These are phyloP conservation scores for Epirrhoe tristata DNA, from an alignment of 2,888 invertebrate genomes.

Conservation along the genomic window DNA sequence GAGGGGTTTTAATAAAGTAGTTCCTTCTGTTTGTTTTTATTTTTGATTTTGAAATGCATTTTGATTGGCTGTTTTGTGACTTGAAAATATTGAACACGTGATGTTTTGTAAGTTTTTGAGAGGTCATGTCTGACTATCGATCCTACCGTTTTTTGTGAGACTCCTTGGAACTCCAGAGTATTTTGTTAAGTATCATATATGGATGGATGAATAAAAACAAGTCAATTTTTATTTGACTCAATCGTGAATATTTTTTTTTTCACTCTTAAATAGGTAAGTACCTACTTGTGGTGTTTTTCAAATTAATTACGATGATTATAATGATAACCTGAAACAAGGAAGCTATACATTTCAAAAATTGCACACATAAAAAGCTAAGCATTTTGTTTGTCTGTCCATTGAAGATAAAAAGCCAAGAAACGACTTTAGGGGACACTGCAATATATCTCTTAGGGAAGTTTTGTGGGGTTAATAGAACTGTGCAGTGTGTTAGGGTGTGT, in stretches of 20 bases:
- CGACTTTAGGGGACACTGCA: conserved; percentile 10
- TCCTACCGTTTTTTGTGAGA: no score
- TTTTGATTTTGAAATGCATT: conserved; percentile 31
- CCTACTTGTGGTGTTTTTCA: no score
- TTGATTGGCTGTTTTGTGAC: conserved; percentile 25
- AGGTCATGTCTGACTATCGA: neutral
- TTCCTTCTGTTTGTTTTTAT: conserved; percentile 53
- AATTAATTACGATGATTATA: no score
- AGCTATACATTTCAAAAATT: neutral
- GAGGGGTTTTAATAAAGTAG: conserved; percentile 83
- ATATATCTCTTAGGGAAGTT: conserved; percentile 7
- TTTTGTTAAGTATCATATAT: no score
- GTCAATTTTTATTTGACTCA: no score
- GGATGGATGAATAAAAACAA: no score
- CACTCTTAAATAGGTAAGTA: no score
- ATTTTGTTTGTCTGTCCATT: conserved; percentile 8
- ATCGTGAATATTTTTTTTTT: no score
- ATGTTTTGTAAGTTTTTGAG: neutral
- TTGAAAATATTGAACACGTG: neutral
- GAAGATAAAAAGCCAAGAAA: conserved; percentile 13
- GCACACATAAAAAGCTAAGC: neutral
- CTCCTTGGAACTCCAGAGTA: no score
- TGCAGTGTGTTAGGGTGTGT: conserved; percentile 2
- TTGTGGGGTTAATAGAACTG: conserved; percentile 5
- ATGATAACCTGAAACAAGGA: neutral